Evolutionary conservation across 2,113 vertebrate genomes (phyloP), one percentile per base, ranked within the genome.

Genomic region (Serilophus lunatus): DNA sequence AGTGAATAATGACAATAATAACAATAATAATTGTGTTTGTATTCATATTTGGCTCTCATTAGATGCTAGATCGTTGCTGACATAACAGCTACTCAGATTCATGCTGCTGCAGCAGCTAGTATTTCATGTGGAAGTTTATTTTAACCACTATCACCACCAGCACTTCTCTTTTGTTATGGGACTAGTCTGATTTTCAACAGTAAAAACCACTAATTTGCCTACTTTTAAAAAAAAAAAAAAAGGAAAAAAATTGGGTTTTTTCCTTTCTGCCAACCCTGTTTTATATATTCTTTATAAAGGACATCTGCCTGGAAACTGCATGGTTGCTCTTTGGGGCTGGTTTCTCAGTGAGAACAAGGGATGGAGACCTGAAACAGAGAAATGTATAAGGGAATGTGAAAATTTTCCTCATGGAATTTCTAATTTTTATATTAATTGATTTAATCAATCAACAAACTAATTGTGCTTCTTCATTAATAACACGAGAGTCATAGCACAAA

Each of bases 1-100:
- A 92, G 44, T 59, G 50, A 94, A 85, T 91, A 84, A 95, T 38
- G 49, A 85, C 53, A 64, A 88, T 76, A 88, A 76, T 45, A 91
- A 64, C 23, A 91, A 47, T 71, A 92, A 84, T 50, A 82, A 74
- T 66, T 17, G 45, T 74, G 35, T 72, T 85, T 85, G 45, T 35
- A 9, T 65, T 82, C 38, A 29, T 42, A 29, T 82, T 88, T 95
- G 75, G 29, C 18, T 93, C 71, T 90, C 82, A 63, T 60, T 88
- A 57, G 50, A 26, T 50, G 59, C 45, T 89, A 69, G 92, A 88
- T 77, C 7, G 25, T 44, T 89, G 64, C 91, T 91, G 53, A 84
- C 57, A 24, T 68, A 93, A 68, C 57, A 91, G 57, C 29, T 33
- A 60, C 38, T 59, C 51, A 66, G 24, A 75, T 49, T 59, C 0